Evolutionary conservation across 2,797 vertebrate species (phyloP).

Genomic region (Balearica regulorum): DNA sequence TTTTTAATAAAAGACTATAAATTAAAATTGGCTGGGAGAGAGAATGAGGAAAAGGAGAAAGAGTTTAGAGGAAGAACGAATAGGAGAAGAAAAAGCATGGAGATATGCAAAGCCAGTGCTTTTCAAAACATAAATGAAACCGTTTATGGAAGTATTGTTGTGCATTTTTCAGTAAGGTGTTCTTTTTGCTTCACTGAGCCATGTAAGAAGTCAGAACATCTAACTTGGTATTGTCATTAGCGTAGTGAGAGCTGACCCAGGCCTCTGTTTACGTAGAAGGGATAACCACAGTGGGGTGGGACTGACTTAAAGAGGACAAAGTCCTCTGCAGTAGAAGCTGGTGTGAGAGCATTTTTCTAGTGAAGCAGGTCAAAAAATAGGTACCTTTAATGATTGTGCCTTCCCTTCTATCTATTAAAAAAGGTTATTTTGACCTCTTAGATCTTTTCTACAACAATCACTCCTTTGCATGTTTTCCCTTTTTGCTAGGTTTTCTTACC

Average conservation of each 20-base stretch:
- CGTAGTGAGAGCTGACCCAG: background rate
- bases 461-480: background rate
- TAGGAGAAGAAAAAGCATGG: background rate
- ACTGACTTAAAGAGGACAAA: background rate
- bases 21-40: background rate
- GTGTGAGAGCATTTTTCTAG: background rate
- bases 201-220: background rate
- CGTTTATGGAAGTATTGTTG: background rate
- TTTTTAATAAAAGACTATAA: background rate
- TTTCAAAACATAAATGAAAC: background rate
- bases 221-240: background rate
- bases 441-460: background rate
- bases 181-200: background rate
- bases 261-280: background rate
- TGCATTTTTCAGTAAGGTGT: background rate
- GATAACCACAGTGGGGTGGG: background rate
- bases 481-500: background rate
- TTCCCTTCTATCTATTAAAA: background rate
- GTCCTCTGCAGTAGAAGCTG: background rate
- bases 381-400: background rate
- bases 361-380: background rate
- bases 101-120: background rate
- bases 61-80: background rate
- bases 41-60: background rate
- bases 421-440: background rate